Base-by-base conservation (phyloP, 2,113 vertebrate species). In the Chionomys nivalis region DNA sequence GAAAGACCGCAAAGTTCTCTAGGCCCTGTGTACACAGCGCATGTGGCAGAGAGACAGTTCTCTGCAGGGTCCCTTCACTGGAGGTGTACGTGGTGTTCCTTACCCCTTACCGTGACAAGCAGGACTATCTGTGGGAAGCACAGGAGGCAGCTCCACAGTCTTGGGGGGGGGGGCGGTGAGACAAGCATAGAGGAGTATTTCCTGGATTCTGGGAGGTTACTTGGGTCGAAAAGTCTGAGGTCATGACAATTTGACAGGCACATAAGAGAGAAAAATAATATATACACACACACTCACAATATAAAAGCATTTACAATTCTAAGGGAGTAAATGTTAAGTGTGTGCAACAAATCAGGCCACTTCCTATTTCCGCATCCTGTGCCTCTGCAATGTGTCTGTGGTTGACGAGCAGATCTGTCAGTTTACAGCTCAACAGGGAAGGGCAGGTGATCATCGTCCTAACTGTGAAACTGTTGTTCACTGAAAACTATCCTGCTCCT, bases 341-440 rank as follows among this genome's bases (percentile, higher is more conserved):
- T 72, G 77, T 91, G 13, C 68, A 96, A 93, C 52, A 63, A 87
- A 87, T 28, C 24, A 81, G 77, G 92, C 36, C 19, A 44, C 63
- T 91, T 79, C 17, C 52, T 42, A 92, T 93, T 58, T 87, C 42
- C 78, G 31, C n/a, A 81, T 36, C 82, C 76, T 89, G 49, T 73
- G 83, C 79, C 58, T 85, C 68, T 89, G 47, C 90, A 91, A 70
- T 44, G 10, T 55, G 73, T 79, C 55, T 55, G 44, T 8, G 28
- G 61, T 76, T 92, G 91, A 86, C 52, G 33, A 97, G 91, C 24
- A 87, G 55, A 83, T 94, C 66, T 33, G 39, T 65, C 93, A 33
- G 28, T 87, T 58, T 95, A 63, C 3, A 91, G 17, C n/a, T 28
- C 63, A 93, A 76, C 44, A 95, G 73, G 85, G 33, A 91, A 91